These are phyloP conservation scores for Lycaena phlaeas DNA, from an alignment of 2,888 invertebrate species.

Conservation along the genomic window DNA sequence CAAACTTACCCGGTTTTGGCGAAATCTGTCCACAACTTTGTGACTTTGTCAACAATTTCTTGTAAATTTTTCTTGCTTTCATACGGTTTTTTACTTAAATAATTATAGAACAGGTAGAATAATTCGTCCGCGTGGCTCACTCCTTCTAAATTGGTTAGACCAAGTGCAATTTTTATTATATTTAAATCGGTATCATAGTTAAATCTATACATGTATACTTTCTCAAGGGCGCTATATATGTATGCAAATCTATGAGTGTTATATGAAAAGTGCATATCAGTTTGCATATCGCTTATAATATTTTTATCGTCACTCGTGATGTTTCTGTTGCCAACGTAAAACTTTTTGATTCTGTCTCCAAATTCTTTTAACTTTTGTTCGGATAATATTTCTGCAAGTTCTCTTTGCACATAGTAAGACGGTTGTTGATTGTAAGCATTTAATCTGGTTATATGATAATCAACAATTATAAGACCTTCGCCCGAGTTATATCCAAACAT, in stretches of 20 bases:
- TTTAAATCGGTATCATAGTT: slow-evolving; percentile 43
- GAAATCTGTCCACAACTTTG: slow-evolving; percentile 59
- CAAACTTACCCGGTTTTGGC: slow-evolving; percentile 51
- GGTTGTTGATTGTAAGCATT: slow-evolving; percentile 30
- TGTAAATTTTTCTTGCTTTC: slow-evolving; percentile 31
- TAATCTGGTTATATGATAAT: slow-evolving; percentile 27
- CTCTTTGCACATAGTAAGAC: slow-evolving; percentile 34
- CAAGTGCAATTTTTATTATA: slow-evolving; percentile 28
- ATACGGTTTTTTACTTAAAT: slow-evolving; percentile 38
- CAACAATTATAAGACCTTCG: slow-evolving; percentile 36
- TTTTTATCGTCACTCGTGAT: slow-evolving; percentile 25
- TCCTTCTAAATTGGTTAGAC: slow-evolving; percentile 30
- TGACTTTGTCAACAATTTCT: slow-evolving; percentile 39
- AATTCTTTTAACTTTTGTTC: slow-evolving; percentile 27
- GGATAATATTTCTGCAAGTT: slow-evolving; percentile 28
- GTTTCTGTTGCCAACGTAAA: slow-evolving; percentile 32
- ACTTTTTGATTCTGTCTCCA: slow-evolving; percentile 33
- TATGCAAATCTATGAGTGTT: slow-evolving; percentile 35
- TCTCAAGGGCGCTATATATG: slow-evolving; percentile 25
- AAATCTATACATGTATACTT: slow-evolving; percentile 39
- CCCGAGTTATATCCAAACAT: slow-evolving; percentile 41
- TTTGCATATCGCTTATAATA: slow-evolving; percentile 29
- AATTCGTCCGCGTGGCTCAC: slow-evolving; percentile 63
- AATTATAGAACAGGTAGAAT: slow-evolving; percentile 52
- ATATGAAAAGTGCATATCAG: slow-evolving; percentile 36